These are phyloP conservation scores for Centropus bengalensis DNA, from an alignment of 2,113 vertebrate genomes.

Conservation along the genomic window DNA sequence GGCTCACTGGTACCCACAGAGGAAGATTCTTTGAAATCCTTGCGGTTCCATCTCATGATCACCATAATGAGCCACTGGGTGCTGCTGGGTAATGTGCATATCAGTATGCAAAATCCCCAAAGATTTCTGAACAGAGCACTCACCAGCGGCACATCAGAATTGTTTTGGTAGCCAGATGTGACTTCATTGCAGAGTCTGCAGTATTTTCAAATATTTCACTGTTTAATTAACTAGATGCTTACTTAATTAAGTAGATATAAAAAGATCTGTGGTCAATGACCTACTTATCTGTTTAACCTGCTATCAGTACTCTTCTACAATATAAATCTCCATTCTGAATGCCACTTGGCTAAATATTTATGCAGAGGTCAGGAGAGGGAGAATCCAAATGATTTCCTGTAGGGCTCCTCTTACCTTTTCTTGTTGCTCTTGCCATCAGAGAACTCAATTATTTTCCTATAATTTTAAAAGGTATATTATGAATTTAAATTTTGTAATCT, in stretches of 20 bases:
- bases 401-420: neutral
- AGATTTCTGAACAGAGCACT: neutral
- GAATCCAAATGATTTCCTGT: constrained; percentile 24
- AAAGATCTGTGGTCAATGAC: neutral
- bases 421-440: neutral
- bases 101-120: neutral
- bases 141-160: neutral
- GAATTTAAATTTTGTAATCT: neutral
- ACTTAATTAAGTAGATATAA: neutral
- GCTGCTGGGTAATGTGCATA: neutral
- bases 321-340: neutral
- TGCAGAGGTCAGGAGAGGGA: neutral
- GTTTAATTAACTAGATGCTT: constrained; percentile 9
- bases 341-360: neutral
- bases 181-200: neutral
- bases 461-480: neutral
- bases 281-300: neutral
- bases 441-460: neutral
- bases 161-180: neutral
- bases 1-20: neutral
- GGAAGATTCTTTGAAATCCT: constrained; percentile 21
- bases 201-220: constrained; percentile 16
- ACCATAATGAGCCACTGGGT: neutral
- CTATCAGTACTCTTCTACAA: neutral
- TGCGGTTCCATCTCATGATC: neutral